phyloP scores from a whole-genome alignment of 2,797 vertebrate species.

The Peromyscus aztecus region DNA sequence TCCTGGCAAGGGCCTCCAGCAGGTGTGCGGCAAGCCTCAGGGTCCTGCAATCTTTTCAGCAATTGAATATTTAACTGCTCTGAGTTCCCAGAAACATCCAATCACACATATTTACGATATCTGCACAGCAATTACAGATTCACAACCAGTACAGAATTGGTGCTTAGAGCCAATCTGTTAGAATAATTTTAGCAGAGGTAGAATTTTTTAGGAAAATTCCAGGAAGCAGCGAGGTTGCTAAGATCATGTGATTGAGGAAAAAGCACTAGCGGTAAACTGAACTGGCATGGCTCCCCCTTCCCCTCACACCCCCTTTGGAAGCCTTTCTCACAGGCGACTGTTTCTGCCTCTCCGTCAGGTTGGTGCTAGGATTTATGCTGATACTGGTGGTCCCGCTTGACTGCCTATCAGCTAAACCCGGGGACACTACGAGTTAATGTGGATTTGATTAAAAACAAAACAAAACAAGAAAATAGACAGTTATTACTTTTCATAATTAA shows the following conservation, averaged over 20 bases:
- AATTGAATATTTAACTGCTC: not conserved
- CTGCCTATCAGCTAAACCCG: not conserved
- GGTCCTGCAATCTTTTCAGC: not conserved
- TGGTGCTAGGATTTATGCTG: rapidly evolving
- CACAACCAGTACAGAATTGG: not conserved
- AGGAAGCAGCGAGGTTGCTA: not conserved
- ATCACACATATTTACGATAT: not conserved
- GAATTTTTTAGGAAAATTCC: slow-evolving; percentile 3
- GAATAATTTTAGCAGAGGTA: not conserved
- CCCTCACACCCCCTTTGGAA: not conserved
- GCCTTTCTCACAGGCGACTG: not conserved
- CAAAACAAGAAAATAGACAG: not conserved
- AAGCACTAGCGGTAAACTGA: not conserved
- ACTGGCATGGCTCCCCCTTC: not conserved
- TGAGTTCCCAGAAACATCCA: not conserved
- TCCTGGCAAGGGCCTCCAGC: not conserved
- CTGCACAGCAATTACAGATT: not conserved
- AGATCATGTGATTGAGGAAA: not conserved
- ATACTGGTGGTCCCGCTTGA: too few relatives aligned
- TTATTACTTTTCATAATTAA: not conserved
- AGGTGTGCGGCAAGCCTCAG: rapidly evolving
- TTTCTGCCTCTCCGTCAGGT: not conserved
- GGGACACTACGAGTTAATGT: not conserved
- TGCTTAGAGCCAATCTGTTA: not conserved
- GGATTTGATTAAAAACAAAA: not conserved